Percentiles rank a stretch among this genome's conserved stretches.
Conservation (phyloP, 2,113 vertebrate genomes). For the Dendrocopos noguchii region DNA sequence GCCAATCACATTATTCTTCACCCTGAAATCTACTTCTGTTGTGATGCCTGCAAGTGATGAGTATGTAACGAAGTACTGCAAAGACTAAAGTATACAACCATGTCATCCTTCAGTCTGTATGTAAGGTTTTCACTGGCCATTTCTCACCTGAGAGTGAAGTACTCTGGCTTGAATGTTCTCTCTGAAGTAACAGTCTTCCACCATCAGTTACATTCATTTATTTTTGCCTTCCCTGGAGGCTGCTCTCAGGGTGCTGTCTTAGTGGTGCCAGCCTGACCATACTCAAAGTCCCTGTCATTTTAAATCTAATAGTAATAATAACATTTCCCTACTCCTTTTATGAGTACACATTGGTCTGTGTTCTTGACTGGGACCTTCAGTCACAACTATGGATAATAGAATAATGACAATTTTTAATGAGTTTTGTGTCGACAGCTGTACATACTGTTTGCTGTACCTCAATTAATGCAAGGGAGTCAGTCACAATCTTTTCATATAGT, state of each 20-base stretch:
- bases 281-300: background rate
- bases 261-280: slow-evolving; percentile 23
- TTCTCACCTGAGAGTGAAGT: background rate
- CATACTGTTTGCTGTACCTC: background rate
- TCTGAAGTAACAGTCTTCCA: background rate
- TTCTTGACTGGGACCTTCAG: background rate
- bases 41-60: background rate
- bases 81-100: background rate
- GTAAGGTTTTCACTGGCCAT: background rate
- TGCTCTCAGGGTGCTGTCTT: background rate
- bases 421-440: background rate
- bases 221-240: background rate
- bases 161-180: background rate
- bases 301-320: slow-evolving; percentile 30
- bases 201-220: background rate
- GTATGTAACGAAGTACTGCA: background rate
- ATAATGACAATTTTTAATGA: slow-evolving; percentile 24
- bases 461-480: background rate
- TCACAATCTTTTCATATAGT: background rate
- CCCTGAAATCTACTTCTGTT: background rate
- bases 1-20: background rate
- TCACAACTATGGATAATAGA: slow-evolving; percentile 10
- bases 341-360: background rate
- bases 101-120: background rate
- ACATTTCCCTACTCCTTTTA: background rate